Evolutionary conservation across 2,113 vertebrate genomes (phyloP).

Genomic region (Otolemur garnettii): DNA sequence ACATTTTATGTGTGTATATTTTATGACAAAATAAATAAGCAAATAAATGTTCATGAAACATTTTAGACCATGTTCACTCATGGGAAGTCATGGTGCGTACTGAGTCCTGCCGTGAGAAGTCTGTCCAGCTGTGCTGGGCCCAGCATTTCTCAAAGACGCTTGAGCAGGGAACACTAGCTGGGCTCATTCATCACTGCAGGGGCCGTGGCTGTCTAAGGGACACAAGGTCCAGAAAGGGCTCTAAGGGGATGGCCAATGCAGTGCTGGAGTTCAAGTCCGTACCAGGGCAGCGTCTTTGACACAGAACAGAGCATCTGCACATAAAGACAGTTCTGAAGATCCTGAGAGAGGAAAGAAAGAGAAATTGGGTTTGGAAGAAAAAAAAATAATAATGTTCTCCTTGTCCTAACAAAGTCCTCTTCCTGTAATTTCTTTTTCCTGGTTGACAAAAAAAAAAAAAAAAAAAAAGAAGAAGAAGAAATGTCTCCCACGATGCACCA

Average conservation of each 20-base stretch:
- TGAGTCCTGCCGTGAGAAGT: neutral
- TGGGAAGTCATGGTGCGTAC: neutral
- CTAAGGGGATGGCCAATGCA: too few relatives aligned
- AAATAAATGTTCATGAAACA: neutral
- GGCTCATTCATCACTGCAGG: rapidly evolving
- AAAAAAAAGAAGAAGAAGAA: neutral
- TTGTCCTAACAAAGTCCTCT: neutral
- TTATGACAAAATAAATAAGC: neutral
- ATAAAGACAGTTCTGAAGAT: neutral
- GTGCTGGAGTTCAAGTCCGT: too few relatives aligned
- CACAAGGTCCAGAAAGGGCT: neutral
- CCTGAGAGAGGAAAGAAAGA: neutral
- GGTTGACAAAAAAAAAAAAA: neutral
- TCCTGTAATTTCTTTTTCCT: neutral
- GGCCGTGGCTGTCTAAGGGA: neutral
- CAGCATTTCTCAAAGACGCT: neutral
- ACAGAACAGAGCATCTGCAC: neutral
- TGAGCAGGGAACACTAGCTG: neutral
- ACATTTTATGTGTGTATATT: neutral
- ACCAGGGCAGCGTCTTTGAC: neutral
- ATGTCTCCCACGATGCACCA: rapidly evolving
- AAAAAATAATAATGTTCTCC: neutral
- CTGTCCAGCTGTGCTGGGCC: too few relatives aligned
- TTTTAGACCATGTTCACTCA: rapidly evolving
- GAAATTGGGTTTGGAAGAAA: neutral